phyloP scores from a whole-genome alignment of 2,888 invertebrate species.

The Adelphocoris suturalis region DNA sequence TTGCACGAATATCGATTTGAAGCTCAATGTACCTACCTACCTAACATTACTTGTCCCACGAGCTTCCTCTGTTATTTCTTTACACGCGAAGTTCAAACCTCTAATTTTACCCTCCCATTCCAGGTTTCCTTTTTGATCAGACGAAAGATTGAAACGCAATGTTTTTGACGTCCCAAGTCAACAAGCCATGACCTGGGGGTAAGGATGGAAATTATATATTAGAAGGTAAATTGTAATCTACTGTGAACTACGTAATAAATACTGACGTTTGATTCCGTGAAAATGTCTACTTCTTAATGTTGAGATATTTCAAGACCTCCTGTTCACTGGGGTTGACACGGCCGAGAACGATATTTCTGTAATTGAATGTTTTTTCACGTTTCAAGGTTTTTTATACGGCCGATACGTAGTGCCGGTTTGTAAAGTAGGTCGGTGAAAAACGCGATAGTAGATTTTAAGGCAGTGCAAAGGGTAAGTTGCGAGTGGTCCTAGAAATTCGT shows the following conservation, averaged over 20 bases:
- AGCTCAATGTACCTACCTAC: neutral
- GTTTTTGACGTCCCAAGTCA: neutral
- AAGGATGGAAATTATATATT: neutral
- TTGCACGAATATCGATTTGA: neutral
- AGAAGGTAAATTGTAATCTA: neutral
- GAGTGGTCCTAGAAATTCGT: too few species aligned
- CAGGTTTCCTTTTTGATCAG: neutral
- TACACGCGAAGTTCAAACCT: constrained; percentile 24
- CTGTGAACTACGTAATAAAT: neutral
- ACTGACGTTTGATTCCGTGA: neutral
- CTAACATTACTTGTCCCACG: neutral
- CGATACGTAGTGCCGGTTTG: neutral
- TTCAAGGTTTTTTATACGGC: neutral
- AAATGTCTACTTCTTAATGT: too few species aligned
- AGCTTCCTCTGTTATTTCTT: neutral
- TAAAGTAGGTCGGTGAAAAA: neutral
- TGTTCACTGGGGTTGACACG: neutral
- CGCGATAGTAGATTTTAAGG: neutral
- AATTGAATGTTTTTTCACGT: constrained; percentile 2
- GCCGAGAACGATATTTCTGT: neutral
- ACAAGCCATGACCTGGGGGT: neutral
- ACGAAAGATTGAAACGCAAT: constrained; percentile 27
- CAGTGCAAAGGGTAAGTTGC: neutral
- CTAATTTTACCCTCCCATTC: neutral
- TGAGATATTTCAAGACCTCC: too few species aligned